Evolutionary conservation across 2,888 invertebrate species (phyloP).

Genomic region (Agrotis clavis): DNA sequence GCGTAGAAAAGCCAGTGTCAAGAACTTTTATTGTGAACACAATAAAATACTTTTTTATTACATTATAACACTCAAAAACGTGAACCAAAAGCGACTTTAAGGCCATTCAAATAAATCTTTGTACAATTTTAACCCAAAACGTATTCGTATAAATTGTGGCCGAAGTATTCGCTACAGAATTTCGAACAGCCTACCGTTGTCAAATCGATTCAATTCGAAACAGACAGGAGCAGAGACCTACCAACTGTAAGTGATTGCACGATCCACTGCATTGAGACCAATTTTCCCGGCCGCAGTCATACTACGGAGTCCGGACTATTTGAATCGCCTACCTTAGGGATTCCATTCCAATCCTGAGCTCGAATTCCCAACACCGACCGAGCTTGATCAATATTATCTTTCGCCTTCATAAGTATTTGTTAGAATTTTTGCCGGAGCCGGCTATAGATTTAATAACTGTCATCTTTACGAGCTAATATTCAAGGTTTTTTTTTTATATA

Average conservation of each 20-base stretch:
- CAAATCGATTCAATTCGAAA: conserved; percentile 56
- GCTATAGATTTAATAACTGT: conserved; percentile 77
- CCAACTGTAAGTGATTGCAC: conserved; percentile 61
- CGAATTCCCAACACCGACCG: conserved; percentile 45
- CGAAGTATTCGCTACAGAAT: conserved; percentile 26
- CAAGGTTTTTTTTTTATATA: conserved; percentile 73
- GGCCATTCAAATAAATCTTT: conserved; percentile 5
- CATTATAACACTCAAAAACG: conserved; percentile 1
- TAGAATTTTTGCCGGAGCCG: conserved; percentile 35
- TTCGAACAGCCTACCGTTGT: conserved; percentile 37
- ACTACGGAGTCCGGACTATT: conserved; percentile 55
- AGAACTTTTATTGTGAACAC: background rate
- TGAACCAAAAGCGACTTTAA: conserved; percentile 1
- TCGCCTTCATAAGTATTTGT: conserved; percentile 59
- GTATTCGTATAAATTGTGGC: conserved; percentile 30
- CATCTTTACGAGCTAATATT: conserved; percentile 78
- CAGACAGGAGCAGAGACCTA: conserved; percentile 50
- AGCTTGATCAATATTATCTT: conserved; percentile 64
- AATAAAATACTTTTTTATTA: conserved; percentile 4
- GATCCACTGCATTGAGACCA: conserved; percentile 59
- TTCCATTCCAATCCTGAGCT: conserved; percentile 60
- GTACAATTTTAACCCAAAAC: conserved; percentile 10
- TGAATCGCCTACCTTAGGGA: conserved; percentile 65
- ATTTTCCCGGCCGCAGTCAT: conserved; percentile 60
- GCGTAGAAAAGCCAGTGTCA: background rate